Conservation (phyloP, 2,113 vertebrate genomes). For the Notarius quadriscutis region DNA sequence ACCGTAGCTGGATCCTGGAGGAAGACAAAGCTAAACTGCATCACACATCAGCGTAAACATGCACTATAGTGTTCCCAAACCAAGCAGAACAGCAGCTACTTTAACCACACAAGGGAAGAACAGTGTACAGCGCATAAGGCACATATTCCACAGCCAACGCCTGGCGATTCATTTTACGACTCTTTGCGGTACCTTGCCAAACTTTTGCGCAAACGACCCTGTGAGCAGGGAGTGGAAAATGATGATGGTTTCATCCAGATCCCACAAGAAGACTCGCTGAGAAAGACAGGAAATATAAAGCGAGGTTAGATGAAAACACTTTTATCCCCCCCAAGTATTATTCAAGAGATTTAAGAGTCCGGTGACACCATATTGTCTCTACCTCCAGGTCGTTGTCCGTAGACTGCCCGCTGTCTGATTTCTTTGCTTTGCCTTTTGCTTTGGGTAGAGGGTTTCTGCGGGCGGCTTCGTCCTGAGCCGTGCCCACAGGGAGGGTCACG, state of each 20-base stretch:
- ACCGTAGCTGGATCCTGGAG: slow-evolving; percentile 87
- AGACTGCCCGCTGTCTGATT: slow-evolving; percentile 79
- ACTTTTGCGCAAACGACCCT: slow-evolving; percentile 95
- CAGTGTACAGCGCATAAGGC: background rate
- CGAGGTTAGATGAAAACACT: background rate
- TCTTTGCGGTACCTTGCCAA: slow-evolving; percentile 84
- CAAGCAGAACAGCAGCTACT: background rate
- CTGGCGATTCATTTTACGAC: background rate
- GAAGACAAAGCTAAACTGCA: background rate
- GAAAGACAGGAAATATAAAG: slow-evolving; percentile 37
- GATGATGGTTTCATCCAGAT: slow-evolving; percentile 98
- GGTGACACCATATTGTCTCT: background rate
- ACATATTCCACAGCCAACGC: background rate
- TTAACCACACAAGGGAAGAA: background rate
- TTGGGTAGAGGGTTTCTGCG: slow-evolving; percentile 87
- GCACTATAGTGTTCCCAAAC: background rate
- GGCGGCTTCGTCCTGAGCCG: slow-evolving; percentile 79
- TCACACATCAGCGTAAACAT: background rate
- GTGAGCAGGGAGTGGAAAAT: slow-evolving; percentile 99
- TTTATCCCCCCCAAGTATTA: background rate
- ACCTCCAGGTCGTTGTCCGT: slow-evolving; percentile 92
- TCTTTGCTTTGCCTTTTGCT: slow-evolving; percentile 89
- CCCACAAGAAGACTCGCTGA: slow-evolving; percentile 95
- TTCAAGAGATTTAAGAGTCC: background rate
- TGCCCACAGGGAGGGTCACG: slow-evolving; percentile 60